Base-by-base conservation (phyloP, 2,888 invertebrate genomes). In the Tetragonula carbonaria region DNA sequence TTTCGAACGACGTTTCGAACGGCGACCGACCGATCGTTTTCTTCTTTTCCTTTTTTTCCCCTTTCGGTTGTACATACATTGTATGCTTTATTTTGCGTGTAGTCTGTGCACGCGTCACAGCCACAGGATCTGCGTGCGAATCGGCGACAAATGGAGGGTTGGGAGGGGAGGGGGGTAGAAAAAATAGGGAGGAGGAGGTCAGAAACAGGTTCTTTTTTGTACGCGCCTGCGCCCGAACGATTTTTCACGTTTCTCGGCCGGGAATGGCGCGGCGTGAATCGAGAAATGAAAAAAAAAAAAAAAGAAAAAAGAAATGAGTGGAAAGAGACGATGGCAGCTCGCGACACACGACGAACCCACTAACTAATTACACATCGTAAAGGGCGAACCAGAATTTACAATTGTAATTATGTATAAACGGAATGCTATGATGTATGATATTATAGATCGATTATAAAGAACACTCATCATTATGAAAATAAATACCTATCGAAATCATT, bases 381-480 rank as follows among this genome's bases (percentile, higher is more conserved):
- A 91, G 92, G 85, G 88, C 88, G 87, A 90, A 76, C 78, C 88
- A 92, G 91, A 75, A 93, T 93, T 92, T 94, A 93, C 93, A 92
- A 93, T 92, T 94, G 94, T 94, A 94, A 94, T 94, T 94, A 94
- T 94, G 94, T 94, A 94, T 94, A 94, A 94, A 94, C 91, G 90
- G 93, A 94, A 94, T 93, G 94, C 94, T 94, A 94, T 93, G 93
- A 94, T 94, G 94, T 94, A 94, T 83, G 82, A 83, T 94, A 94
- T 94, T 94, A 94, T 94, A 94, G 94, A 94, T 93, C 94, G 93
- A 94, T 94, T 94, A 94, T 94, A 93, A 94, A 93, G 91, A 93
- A 94, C 93, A 93, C 92, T 93, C 94, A 94, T 94, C 93, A 94
- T 93, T 93, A 94, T 93, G 91, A 94, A 92, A 91, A 92, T 92